A percentile compares a stretch with the other conserved stretches of the same genome.
phyloP scores from a whole-genome alignment of 2,888 invertebrate genomes.

The Pterostichus madidus region DNA sequence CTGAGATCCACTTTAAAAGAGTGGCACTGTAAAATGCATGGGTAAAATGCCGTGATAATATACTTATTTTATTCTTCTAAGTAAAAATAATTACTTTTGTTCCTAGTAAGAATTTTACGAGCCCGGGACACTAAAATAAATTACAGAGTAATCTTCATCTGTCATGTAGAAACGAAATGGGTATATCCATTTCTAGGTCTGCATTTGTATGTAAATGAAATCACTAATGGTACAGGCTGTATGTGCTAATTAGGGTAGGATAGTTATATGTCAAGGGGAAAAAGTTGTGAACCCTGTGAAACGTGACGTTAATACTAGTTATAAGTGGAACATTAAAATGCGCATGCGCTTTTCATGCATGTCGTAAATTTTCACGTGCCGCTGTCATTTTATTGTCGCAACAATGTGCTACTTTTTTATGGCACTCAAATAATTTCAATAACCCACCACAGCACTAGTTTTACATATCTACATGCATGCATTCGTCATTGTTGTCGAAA shows the following conservation, averaged over 20 bases:
- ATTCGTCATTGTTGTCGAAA: too few species aligned
- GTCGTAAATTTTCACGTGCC: constrained; percentile 32
- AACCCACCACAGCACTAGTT: background rate
- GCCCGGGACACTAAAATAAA: background rate
- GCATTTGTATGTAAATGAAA: constrained; percentile 42
- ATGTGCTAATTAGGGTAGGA: constrained; percentile 38
- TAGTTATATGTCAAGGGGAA: constrained; percentile 37
- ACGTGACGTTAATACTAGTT: background rate
- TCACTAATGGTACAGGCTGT: constrained; percentile 37
- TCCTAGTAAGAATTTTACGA: too few species aligned
- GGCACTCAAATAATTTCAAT: constrained; percentile 37
- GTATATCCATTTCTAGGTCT: constrained; percentile 32
- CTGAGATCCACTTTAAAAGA: too few species aligned
- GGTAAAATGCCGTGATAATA: too few species aligned
- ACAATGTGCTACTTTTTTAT: constrained; percentile 33
- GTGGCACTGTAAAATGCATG: too few species aligned
- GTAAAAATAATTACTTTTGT: too few species aligned
- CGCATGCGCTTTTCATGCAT: constrained; percentile 22
- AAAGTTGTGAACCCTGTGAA: constrained; percentile 20
- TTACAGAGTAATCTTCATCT: constrained; percentile 26
- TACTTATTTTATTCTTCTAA: too few species aligned
- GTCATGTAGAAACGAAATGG: constrained; percentile 15
- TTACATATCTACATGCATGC: too few species aligned
- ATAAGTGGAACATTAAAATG: constrained; percentile 25
- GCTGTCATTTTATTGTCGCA: constrained; percentile 20